These are phyloP conservation scores for Gobio gobio DNA, from an alignment of 2,113 vertebrate species.

Conservation along the genomic window DNA sequence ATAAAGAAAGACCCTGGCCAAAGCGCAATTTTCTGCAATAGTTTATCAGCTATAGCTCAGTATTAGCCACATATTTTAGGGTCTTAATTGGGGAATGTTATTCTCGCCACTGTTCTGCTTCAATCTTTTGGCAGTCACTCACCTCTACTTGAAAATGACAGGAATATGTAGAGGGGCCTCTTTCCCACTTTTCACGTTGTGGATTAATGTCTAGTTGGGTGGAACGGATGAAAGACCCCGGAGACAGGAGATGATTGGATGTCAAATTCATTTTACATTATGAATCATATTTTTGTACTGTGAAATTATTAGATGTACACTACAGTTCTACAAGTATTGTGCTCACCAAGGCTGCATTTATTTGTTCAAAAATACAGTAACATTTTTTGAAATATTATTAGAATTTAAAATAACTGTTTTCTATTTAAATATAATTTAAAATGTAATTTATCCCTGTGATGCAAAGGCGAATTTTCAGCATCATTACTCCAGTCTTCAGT, in stretches of 20 bases:
- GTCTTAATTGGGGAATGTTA: constrained; percentile 69
- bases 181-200: constrained; percentile 33
- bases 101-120: constrained; percentile 49
- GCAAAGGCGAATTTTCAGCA: neutral
- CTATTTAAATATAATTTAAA: neutral
- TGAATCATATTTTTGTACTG: neutral
- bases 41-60: constrained; percentile 40
- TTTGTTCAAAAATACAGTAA: neutral
- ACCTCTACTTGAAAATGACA: constrained; percentile 53
- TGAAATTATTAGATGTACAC: neutral
- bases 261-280: neutral
- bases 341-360: neutral
- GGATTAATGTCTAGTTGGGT: constrained; percentile 58
- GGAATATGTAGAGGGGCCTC: constrained; percentile 52
- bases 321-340: neutral
- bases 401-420: neutral
- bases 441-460: neutral
- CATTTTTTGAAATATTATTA: neutral
- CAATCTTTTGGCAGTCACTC: constrained; percentile 65
- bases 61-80: constrained; percentile 65
- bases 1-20: constrained; percentile 55
- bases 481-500: neutral
- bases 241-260: neutral
- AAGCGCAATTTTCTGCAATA: constrained; percentile 60
- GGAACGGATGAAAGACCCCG: constrained; percentile 46